These are phyloP conservation scores for Sphyrna mokarran DNA, from an alignment of 2,113 vertebrate genomes.

Conservation along the genomic window DNA sequence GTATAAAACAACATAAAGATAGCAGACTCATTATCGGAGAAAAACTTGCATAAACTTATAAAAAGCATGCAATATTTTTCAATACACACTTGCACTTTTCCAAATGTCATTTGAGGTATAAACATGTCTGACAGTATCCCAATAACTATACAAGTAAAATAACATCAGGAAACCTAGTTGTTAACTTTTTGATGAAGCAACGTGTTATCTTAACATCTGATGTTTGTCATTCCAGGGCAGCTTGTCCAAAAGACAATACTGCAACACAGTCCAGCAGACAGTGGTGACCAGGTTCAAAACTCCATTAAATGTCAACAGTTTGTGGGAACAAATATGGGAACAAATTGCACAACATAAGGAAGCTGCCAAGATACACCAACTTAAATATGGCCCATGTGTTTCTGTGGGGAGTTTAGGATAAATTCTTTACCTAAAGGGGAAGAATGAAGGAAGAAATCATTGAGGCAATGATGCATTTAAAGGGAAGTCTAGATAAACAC, in stretches of 20 bases:
- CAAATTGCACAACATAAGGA: neutral
- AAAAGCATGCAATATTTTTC: neutral
- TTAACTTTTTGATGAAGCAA: neutral
- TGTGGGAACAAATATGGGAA: neutral
- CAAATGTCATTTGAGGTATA: neutral
- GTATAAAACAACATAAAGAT: neutral
- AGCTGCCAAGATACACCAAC: neutral
- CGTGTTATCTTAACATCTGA: no score
- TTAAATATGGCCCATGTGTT: neutral
- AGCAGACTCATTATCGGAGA: neutral
- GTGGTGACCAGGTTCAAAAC: neutral
- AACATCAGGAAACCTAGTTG: neutral
- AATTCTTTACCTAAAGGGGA: neutral
- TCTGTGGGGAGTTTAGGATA: neutral
- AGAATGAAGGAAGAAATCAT: neutral
- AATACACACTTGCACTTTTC: neutral
- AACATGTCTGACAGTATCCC: neutral
- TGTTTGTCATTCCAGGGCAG: neutral
- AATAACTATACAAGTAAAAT: neutral
- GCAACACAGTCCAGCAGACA: neutral
- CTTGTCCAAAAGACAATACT: neutral
- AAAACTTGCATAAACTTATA: neutral
- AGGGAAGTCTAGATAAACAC: neutral
- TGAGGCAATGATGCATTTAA: neutral
- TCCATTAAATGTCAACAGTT: neutral